phyloP scores from a whole-genome alignment of 92 coral and sea anemone species.

The Montipora capitata region DNA sequence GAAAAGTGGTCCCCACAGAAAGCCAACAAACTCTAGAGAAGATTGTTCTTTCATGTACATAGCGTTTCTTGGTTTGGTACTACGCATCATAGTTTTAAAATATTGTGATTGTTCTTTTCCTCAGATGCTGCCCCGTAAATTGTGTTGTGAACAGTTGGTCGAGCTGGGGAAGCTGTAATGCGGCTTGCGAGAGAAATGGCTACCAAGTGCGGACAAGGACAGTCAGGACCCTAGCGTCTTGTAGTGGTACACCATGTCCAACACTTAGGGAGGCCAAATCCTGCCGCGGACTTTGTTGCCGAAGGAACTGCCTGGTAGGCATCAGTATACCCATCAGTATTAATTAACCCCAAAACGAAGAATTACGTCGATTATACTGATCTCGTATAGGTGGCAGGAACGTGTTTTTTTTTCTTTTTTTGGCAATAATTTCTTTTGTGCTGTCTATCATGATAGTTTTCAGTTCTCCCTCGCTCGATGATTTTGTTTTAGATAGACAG shows the following conservation, averaged over 20 bases:
- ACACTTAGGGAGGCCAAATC: slow-evolving; percentile 66
- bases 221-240: slow-evolving; percentile 48
- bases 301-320: slow-evolving; percentile 70
- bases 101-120: neutral
- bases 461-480: too few relatives aligned
- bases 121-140: slow-evolving; percentile 92
- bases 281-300: slow-evolving; percentile 86
- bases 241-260: slow-evolving; percentile 83
- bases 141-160: slow-evolving; percentile 84
- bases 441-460: too few relatives aligned
- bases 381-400: too few relatives aligned
- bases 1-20: too few relatives aligned
- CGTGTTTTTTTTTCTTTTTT: too few relatives aligned
- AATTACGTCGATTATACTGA: too few relatives aligned
- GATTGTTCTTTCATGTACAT: too few relatives aligned
- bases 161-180: slow-evolving; percentile 81
- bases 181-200: slow-evolving; percentile 82
- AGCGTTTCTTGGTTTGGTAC: neutral
- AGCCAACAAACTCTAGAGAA: too few relatives aligned
- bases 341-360: too few relatives aligned
- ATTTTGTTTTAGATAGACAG: too few relatives aligned
- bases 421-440: too few relatives aligned
- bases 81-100: neutral
- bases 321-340: neutral
- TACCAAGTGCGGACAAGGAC: slow-evolving; percentile 67